These are phyloP conservation scores for Nineta flava DNA, from an alignment of 2,888 invertebrate species.

Conservation along the genomic window DNA sequence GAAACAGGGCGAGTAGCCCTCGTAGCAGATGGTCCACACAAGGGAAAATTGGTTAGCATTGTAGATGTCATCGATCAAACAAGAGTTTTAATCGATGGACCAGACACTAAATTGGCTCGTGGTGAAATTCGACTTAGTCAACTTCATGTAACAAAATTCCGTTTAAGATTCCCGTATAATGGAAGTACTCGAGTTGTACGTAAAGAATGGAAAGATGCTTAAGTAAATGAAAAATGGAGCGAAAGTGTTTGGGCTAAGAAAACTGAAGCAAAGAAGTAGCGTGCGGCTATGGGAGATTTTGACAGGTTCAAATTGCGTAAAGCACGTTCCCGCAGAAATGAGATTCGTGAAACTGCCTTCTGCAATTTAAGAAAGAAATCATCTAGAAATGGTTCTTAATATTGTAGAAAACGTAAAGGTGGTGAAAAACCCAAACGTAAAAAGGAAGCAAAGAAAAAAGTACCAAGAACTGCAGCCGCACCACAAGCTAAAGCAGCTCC, in stretches of 20 bases:
- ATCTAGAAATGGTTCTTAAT: constrained; percentile 41
- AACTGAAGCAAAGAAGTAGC: constrained; percentile 71
- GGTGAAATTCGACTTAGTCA: constrained; percentile 67
- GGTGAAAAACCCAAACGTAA: constrained; percentile 21
- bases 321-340: constrained; percentile 75
- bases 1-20: constrained; percentile 96
- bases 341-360: constrained; percentile 61
- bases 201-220: constrained; percentile 75
- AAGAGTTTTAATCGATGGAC: constrained; percentile 87
- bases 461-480: no score
- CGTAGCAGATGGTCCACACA: constrained; percentile 75
- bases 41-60: constrained; percentile 83
- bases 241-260: constrained; percentile 83
- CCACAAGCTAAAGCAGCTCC: no score
- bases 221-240: constrained; percentile 78
- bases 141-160: constrained; percentile 85
- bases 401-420: constrained; percentile 43
- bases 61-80: constrained; percentile 97
- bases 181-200: constrained; percentile 76
- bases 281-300: constrained; percentile 77
- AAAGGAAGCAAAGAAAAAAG: constrained; percentile 17
- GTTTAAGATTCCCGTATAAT: constrained; percentile 70
- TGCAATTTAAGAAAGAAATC: constrained; percentile 53
- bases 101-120: constrained; percentile 67
- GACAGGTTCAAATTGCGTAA: constrained; percentile 90